Conservation (phyloP, 2,888 invertebrate species). For the Labia minor region DNA sequence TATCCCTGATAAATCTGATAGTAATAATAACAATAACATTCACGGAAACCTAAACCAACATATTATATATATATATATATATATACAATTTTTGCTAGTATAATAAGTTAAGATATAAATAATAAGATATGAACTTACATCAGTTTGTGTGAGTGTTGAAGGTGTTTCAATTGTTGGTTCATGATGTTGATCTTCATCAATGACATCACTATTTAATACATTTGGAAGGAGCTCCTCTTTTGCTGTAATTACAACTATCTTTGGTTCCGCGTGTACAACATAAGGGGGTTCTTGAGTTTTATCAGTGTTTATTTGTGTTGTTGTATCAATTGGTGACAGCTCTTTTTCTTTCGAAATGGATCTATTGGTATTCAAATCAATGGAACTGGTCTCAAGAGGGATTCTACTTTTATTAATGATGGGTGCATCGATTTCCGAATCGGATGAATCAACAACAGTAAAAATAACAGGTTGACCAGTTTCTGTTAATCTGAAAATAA, state of each 20-base stretch:
- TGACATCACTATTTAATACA: background rate
- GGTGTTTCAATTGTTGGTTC: background rate
- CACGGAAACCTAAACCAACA: too few relatives aligned
- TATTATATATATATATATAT: too few relatives aligned
- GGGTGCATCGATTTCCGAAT: conserved; percentile 40
- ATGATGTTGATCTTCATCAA: background rate
- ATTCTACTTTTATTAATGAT: background rate
- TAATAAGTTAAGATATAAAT: too few relatives aligned
- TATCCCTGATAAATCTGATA: too few relatives aligned
- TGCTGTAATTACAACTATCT: conserved; percentile 16
- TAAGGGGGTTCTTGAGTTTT: conserved; percentile 1
- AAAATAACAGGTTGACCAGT: conserved; percentile 49
- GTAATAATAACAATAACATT: too few relatives aligned
- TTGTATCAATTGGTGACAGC: background rate
- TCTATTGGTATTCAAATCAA: background rate
- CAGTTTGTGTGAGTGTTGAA: background rate
- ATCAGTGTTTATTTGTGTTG: background rate
- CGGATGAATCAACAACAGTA: conserved; percentile 49
- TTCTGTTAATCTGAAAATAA: conserved; percentile 49
- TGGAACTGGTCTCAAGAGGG: background rate
- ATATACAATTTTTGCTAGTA: too few relatives aligned
- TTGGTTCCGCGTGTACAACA: conserved; percentile 26
- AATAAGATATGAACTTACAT: background rate
- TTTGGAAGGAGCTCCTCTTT: background rate
- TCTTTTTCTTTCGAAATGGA: background rate